phyloP scores from a whole-genome alignment of 35 echinoderm and acorn worm genomes.

The Stichopus chloronotus region DNA sequence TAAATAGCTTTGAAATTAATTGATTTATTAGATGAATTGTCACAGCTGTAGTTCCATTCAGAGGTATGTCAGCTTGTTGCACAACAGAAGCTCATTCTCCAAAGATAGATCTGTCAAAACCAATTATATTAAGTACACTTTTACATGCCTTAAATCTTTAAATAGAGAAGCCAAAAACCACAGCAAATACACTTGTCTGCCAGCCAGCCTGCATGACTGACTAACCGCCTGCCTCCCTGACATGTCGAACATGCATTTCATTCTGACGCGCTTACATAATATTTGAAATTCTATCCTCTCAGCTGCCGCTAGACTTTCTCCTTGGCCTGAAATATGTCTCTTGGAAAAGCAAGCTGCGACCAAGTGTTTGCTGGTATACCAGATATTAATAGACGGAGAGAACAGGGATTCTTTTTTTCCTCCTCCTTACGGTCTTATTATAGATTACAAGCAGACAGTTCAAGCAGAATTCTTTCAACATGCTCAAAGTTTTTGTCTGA shows the following conservation, averaged over 20 bases:
- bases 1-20: not conserved
- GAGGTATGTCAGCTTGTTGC: not conserved
- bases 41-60: not conserved
- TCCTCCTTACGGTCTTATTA: no score
- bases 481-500: not conserved
- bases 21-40: constrained; percentile 3
- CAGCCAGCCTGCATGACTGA: no score
- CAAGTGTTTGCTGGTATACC: not conserved
- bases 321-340: not conserved
- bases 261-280: not conserved
- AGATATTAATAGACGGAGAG: constrained; percentile 1
- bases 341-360: not conserved
- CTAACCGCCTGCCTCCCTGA: not conserved
- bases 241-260: not conserved
- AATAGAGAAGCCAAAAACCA: not conserved
- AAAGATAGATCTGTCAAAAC: constrained; percentile 22
- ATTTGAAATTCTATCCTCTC: constrained; percentile 10
- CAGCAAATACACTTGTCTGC: not conserved
- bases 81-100: not conserved
- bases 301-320: not conserved
- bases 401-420: not conserved
- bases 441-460: not conserved
- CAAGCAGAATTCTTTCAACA: not conserved
- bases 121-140: constrained; percentile 41
- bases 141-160: not conserved